A percentile compares a stretch with the other conserved stretches of the same genome.
phyloP scores from a whole-genome alignment of 2,888 invertebrate species.

The Scaptomyza tumidula region DNA sequence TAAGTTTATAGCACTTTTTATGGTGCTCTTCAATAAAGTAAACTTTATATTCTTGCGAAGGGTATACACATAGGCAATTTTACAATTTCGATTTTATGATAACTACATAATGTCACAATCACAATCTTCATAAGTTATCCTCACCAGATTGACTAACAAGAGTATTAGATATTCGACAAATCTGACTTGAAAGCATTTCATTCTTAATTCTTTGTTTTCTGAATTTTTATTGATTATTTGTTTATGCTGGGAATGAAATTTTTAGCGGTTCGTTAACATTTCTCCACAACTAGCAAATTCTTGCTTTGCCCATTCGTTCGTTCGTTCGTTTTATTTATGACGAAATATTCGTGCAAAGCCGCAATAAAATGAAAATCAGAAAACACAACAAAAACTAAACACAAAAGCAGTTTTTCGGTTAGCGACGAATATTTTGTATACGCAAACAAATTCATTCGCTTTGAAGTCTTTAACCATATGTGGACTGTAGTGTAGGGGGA shows the following conservation, averaged over 20 bases:
- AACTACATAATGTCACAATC: too few species aligned
- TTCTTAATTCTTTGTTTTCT: conserved; percentile 33
- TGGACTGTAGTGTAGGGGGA: neutral
- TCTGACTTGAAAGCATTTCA: neutral
- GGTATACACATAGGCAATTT: too few species aligned
- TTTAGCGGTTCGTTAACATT: conserved; percentile 51
- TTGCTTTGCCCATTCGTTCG: conserved; percentile 42
- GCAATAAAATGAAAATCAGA: conserved; percentile 53
- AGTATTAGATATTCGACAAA: neutral
- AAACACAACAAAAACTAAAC: conserved; percentile 11
- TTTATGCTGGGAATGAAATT: conserved; percentile 65
- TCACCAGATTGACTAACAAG: neutral
- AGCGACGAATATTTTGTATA: conserved; percentile 40
- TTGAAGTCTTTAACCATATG: conserved; percentile 36
- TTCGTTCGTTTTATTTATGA: conserved; percentile 58
- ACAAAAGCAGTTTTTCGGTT: conserved; percentile 15
- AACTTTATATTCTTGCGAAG: conserved; percentile 12
- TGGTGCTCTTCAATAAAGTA: conserved; percentile 16
- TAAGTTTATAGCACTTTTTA: conserved; percentile 8
- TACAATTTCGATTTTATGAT: neutral
- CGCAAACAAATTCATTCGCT: conserved; percentile 54
- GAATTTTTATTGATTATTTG: conserved; percentile 44
- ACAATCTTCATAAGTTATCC: too few species aligned
- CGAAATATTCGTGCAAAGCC: conserved; percentile 66
- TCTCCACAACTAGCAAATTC: conserved; percentile 67